Percentiles rank a stretch among this genome's conserved stretches.
These are phyloP conservation scores for Dolichallabes microphthalmus DNA, from an alignment of 2,113 vertebrate genomes.

Conservation along the genomic window DNA sequence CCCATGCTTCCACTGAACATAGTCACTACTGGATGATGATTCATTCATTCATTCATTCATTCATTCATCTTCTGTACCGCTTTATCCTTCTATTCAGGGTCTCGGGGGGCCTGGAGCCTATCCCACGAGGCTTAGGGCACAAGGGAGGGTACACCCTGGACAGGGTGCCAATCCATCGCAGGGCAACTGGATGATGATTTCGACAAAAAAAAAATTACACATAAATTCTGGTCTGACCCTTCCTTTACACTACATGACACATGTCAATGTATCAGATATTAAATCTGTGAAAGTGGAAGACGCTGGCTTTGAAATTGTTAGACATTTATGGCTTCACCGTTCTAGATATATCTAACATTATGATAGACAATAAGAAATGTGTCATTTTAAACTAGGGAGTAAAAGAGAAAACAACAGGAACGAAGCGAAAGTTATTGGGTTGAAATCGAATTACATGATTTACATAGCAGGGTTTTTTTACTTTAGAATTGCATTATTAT, in stretches of 20 bases:
- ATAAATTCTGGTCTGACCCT: background rate
- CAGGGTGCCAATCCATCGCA: too few species aligned
- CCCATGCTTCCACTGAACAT: background rate
- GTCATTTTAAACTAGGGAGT: background rate
- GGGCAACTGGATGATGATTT: background rate
- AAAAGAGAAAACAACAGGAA: constrained; percentile 16
- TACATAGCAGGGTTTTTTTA: background rate
- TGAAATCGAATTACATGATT: constrained; percentile 4
- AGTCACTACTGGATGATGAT: background rate
- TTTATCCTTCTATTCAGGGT: too few species aligned
- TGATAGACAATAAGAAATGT: background rate
- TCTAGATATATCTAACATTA: background rate
- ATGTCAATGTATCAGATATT: background rate
- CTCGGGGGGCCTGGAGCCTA: too few species aligned
- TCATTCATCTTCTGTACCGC: too few species aligned
- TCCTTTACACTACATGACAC: background rate
- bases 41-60: too few species aligned
- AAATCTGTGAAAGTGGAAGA: background rate
- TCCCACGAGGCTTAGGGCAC: too few species aligned
- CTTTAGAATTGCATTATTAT: constrained; percentile 23
- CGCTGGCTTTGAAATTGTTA: background rate
- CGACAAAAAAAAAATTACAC: background rate
- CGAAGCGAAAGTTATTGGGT: constrained; percentile 32
- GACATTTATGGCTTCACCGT: background rate
- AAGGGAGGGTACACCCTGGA: too few species aligned